A percentile compares a stretch with the other conserved stretches of the same genome.
These are phyloP conservation scores for Nephrotoma flavescens DNA, from an alignment of 2,888 invertebrate genomes.

Conservation along the genomic window DNA sequence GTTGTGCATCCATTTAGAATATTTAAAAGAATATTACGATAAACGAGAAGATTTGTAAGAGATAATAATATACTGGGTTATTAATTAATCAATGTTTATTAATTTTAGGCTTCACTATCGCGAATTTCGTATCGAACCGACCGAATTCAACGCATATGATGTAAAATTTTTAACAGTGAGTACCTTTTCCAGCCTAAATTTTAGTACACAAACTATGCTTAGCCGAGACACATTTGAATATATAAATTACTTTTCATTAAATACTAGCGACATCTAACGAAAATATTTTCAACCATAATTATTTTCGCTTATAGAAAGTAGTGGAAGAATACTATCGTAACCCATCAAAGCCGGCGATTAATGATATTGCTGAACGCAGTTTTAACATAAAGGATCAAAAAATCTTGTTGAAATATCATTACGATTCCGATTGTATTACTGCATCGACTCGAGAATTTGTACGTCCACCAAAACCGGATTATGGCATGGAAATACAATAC, in stretches of 20 bases:
- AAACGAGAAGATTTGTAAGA: conserved; percentile 37
- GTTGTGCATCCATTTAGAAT: conserved; percentile 37
- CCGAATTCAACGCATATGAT: neutral
- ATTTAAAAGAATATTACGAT: conserved; percentile 41
- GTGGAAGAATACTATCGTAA: conserved; percentile 49
- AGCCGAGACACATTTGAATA: neutral
- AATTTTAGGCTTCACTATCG: conserved; percentile 15
- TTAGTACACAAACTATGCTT: neutral
- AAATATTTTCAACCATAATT: neutral
- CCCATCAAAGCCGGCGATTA: conserved; percentile 35
- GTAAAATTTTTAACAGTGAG: neutral
- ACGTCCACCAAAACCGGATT: conserved; percentile 55
- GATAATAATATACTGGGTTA: conserved; percentile 9
- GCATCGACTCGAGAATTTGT: conserved; percentile 42
- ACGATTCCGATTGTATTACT: conserved; percentile 25
- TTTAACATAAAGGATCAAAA: conserved; percentile 44
- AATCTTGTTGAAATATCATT: conserved; percentile 29
- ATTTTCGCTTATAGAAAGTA: conserved; percentile 32
- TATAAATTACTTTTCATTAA: neutral
- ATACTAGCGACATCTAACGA: neutral
- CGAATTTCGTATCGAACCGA: conserved; percentile 10
- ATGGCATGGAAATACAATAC: conserved; percentile 49
- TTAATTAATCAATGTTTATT: conserved; percentile 1
- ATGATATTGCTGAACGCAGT: conserved; percentile 48
- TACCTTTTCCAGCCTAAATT: neutral